Evolutionary conservation across 2,797 vertebrate genomes (phyloP), one percentile per base, ranked within the genome.

Genomic region (Schizopygopsis malacanthus): DNA sequence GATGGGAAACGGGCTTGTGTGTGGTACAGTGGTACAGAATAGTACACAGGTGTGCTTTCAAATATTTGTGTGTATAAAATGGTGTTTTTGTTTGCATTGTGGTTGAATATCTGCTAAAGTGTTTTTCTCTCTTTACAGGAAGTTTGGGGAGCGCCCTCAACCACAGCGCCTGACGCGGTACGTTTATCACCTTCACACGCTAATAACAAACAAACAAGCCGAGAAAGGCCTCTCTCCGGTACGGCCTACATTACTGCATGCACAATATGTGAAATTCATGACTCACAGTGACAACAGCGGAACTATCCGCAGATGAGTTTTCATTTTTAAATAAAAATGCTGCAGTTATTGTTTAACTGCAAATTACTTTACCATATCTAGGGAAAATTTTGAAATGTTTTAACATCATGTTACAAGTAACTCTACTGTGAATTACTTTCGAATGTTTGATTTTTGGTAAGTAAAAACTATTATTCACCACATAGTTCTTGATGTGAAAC

Each of bases 101-200:
- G 82, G 77, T 92, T 86, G 89, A 89, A 89, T 89, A 88, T 85
- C 81, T 39, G 33, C 70, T 86, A 70, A 89, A 59, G 63, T 63
- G 70, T 82, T 91, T 91, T 86, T 82, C 39, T 70, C 25, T 89
- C 88, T 86, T 92, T 95, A 86, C 95, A 99, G 98, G 97, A 99
- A 99, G 96, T 99, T 98, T 93, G 98, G 98, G 96, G 98, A 99
- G 96, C 96, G 96, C 95, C 98, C 98, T 96, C 98, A 98, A 95
- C 97, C 98, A 91, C 99, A 98, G 94, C 97, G 97, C 92, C 98
- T 99, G 87, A 99, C 98, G 86, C 98, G 98, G 98, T 99, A 96
- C 94, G 95, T 67, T 70, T 50, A 70, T n/a, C 39, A 43, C 33
- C 33, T 76, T 56, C 33, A 72, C 75, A 43, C 83, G 25, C 54